Evolutionary conservation across 2,797 vertebrate species (phyloP), one percentile per base, ranked within the genome.

Genomic region (Chloroceryle amazona): DNA sequence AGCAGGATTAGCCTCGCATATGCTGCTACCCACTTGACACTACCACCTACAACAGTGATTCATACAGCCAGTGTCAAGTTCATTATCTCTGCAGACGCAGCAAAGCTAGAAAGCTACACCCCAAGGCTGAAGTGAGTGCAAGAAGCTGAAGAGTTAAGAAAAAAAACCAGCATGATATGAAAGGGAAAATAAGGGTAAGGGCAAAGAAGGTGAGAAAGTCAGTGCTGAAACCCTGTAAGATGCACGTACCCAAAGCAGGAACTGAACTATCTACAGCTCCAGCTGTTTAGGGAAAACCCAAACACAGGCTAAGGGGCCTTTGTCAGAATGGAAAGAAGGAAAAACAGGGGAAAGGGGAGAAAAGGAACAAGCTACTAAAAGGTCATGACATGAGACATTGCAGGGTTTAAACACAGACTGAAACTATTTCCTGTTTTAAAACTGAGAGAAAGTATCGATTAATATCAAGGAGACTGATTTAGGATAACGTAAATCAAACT

Each of bases 361-460:
- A 94, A 90, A 83, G 37, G 68, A 95, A 86, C 62, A 57, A 93
- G 70, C 54, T 68, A 85, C 90, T 79, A 60, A 91, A 90, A 93
- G 95, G 95, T 96, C 90, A 81, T 0, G 78, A 91, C 91, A 93
- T 44, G 72, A 96, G 89, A 97, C 76, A 0, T 66, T 54, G 76
- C 80, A 93, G 52, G 82, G 79, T 94, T 93, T 96, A 95, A 95
- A 96, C 93, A 96, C 89, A 97, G 93, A 94, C 95, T 88, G 87
- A 91, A 97, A 51, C 91, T 94, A 97, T 97, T 97, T 97, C 95
- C 96, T 96, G 95, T 95, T 96, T 94, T 96, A 95, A 95, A 95
- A 91, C 42, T 8, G 42, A 90, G 91, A 96, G 67, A 93, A 94
- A 95, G 89, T 96, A 97, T 96, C 93, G 95, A 97, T 95, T 93